A percentile compares a stretch with the other conserved stretches of the same genome.
These are phyloP conservation scores for Ceyx melanurus DNA, from an alignment of 2,113 vertebrate species.

Conservation along the genomic window DNA sequence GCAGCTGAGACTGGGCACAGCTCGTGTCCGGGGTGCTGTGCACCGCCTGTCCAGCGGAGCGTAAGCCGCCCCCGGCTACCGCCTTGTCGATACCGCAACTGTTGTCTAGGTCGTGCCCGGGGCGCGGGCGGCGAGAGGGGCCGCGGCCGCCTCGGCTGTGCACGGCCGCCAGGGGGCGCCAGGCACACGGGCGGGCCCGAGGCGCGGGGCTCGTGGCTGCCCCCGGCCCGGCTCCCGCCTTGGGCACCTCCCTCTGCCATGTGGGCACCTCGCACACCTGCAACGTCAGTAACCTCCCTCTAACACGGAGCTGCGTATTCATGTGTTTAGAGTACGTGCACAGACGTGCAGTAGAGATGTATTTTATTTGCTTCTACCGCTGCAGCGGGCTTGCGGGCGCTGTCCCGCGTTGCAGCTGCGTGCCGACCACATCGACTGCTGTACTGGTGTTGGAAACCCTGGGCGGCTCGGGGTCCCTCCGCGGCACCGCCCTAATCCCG, in stretches of 20 bases:
- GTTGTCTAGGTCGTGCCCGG: accelerated
- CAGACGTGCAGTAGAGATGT: neutral
- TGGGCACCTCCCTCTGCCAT: accelerated
- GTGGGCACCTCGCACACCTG: accelerated
- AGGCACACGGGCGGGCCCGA: neutral
- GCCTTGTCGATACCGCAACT: accelerated
- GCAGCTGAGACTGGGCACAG: neutral
- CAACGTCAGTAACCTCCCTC: accelerated
- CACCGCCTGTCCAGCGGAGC: neutral
- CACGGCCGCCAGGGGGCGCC: neutral
- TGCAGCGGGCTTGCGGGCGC: accelerated
- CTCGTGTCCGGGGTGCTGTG: no score
- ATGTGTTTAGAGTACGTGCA: accelerated
- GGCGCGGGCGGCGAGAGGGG: neutral
- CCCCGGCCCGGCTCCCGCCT: neutral
- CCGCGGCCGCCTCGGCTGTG: neutral
- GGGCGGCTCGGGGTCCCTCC: accelerated
- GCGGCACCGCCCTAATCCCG: accelerated
- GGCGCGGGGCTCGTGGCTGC: neutral
- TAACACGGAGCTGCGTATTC: accelerated
- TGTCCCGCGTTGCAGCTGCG: accelerated
- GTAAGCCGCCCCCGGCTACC: accelerated
- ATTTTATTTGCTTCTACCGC: neutral
- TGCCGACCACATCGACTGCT: accelerated
- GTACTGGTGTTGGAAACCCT: accelerated